phyloP scores from a whole-genome alignment of 2,888 invertebrate genomes.

The Lacanobia oleracea region DNA sequence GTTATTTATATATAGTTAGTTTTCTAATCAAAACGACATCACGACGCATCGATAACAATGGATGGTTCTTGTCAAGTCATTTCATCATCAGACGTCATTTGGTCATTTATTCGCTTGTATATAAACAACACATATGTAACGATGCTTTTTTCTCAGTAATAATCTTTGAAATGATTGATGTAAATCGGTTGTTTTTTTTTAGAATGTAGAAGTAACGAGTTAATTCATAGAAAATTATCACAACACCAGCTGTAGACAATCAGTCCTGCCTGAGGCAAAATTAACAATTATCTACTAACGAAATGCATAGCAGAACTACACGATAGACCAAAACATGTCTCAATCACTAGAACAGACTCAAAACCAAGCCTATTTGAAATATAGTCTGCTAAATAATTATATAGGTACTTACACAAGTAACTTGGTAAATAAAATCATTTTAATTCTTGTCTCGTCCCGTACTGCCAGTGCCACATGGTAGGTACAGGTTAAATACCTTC shows the following conservation, averaged over 20 bases:
- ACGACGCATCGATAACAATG: constrained; percentile 72
- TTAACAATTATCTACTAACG: background rate
- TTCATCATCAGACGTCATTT: constrained; percentile 67
- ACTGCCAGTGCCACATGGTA: constrained; percentile 8
- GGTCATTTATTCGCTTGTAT: constrained; percentile 63
- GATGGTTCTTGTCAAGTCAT: constrained; percentile 67
- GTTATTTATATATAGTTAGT: constrained; percentile 66
- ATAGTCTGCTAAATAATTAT: background rate
- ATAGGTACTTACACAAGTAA: background rate
- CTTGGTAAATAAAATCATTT: constrained; percentile 14
- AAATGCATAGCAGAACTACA: background rate
- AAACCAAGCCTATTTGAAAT: background rate
- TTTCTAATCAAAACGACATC: constrained; percentile 74
- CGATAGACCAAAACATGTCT: background rate
- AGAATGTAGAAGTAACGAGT: background rate
- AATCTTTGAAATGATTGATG: constrained; percentile 57
- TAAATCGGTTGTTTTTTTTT: constrained; percentile 17
- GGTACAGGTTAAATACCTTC: background rate
- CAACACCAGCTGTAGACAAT: background rate
- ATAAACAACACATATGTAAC: constrained; percentile 63
- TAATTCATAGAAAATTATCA: constrained; percentile 23
- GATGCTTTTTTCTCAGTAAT: constrained; percentile 53
- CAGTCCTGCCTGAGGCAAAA: background rate
- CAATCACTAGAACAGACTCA: constrained; percentile 12
- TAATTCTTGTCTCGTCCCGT: constrained; percentile 21